Conservation (phyloP, 2,888 invertebrate genomes). For the Aproaerema taeniolella region DNA sequence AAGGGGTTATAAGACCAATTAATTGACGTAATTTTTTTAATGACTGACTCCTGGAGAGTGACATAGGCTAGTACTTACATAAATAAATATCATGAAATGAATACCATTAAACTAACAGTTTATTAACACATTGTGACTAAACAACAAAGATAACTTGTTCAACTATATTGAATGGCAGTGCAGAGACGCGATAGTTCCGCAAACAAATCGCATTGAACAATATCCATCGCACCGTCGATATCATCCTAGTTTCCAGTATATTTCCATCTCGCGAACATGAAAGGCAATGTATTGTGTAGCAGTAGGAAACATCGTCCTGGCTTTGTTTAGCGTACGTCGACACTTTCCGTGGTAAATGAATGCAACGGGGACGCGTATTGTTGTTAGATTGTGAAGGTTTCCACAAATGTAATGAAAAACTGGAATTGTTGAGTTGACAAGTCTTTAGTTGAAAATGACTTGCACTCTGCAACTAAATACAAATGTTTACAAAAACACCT, state of each 20-base stretch:
- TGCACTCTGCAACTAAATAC: no score
- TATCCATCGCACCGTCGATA: slow-evolving; percentile 32
- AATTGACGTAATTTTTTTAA: no score
- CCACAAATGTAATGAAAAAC: slow-evolving; percentile 39
- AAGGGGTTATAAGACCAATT: no score
- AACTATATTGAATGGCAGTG: slow-evolving; percentile 28
- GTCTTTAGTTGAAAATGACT: neutral
- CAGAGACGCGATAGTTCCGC: slow-evolving; percentile 29
- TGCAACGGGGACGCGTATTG: slow-evolving; percentile 44
- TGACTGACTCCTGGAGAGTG: no score
- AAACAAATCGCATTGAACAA: slow-evolving; percentile 28
- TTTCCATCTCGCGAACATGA: slow-evolving; percentile 25
- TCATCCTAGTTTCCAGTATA: slow-evolving; percentile 25
- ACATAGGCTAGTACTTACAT: no score
- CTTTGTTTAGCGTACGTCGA: slow-evolving; percentile 46
- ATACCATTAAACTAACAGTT: no score
- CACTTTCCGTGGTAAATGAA: slow-evolving; percentile 51
- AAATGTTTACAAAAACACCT: neutral
- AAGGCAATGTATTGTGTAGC: slow-evolving; percentile 43
- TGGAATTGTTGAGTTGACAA: slow-evolving; percentile 9
- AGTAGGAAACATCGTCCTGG: slow-evolving; percentile 37
- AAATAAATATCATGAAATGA: no score
- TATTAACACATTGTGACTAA: no score
- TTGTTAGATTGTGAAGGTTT: slow-evolving; percentile 36
- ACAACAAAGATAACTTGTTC: slow-evolving; percentile 9